Percentiles rank a stretch among this genome's conserved stretches.
Conservation (phyloP, 2,888 invertebrate genomes). For the Unio delphinus region DNA sequence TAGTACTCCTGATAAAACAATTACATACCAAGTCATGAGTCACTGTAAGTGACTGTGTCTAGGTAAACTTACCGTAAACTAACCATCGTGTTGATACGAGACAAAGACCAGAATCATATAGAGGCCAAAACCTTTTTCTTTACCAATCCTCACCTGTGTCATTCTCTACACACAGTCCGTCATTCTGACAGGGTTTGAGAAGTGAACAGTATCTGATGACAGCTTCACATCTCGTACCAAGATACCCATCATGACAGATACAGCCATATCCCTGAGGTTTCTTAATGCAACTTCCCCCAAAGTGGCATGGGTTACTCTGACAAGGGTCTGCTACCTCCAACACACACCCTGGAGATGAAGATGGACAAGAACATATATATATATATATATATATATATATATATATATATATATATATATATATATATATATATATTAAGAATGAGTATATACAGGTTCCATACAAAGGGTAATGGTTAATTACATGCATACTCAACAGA, state of each 20-base stretch:
- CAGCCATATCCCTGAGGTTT: slow-evolving; percentile 38
- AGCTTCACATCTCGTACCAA: slow-evolving; percentile 56
- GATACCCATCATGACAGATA: slow-evolving; percentile 33
- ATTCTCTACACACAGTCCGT: slow-evolving; percentile 61
- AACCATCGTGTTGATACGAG: neutral
- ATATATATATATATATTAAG: too few species aligned
- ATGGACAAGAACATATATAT: too few species aligned
- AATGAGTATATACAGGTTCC: too few species aligned
- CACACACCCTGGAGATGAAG: too few species aligned
- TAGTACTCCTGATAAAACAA: too few species aligned
- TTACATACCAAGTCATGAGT: too few species aligned
- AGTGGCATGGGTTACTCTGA: slow-evolving; percentile 36
- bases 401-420: too few species aligned
- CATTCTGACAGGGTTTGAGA: slow-evolving; percentile 53
- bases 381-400: too few species aligned
- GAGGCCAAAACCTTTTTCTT: neutral
- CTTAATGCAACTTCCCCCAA: slow-evolving; percentile 44
- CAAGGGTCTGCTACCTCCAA: slow-evolving; percentile 21
- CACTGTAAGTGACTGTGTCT: too few species aligned
- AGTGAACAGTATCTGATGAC: slow-evolving; percentile 48
- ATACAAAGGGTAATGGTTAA: too few species aligned
- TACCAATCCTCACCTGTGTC: slow-evolving; percentile 35
- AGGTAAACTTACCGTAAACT: too few species aligned
- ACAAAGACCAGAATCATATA: neutral
- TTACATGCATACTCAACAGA: too few species aligned